phyloP scores from a whole-genome alignment of 2,113 vertebrate species.

The Upupa epops region DNA sequence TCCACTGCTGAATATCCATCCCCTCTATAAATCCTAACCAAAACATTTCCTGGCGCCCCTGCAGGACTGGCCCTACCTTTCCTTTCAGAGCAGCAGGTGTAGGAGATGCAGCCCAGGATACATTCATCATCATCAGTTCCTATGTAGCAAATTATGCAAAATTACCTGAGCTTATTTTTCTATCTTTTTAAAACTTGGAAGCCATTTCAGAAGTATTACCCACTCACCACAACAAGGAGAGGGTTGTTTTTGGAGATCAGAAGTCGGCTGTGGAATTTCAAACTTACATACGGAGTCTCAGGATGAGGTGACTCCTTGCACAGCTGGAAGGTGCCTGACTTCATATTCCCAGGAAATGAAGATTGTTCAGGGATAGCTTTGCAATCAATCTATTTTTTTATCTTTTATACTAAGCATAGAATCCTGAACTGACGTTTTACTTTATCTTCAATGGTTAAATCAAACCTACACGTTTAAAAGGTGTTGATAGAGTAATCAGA shows the following conservation, averaged over 20 bases:
- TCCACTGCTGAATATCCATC: background rate
- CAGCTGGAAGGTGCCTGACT: background rate
- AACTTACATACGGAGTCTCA: background rate
- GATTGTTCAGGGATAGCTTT: conserved; percentile 50
- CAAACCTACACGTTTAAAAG: conserved; percentile 7
- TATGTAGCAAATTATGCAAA: conserved; percentile 38
- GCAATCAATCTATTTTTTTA: conserved; percentile 45
- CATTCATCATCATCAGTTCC: background rate
- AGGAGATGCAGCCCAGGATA: background rate
- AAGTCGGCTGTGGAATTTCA: background rate
- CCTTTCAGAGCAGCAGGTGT: background rate
- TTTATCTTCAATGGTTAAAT: background rate
- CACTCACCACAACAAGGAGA: background rate
- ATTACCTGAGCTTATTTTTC: background rate
- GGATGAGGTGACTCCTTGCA: background rate
- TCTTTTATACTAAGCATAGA: conserved; percentile 48
- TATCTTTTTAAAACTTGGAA: conserved; percentile 27
- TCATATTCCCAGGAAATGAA: background rate
- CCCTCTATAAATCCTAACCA: background rate
- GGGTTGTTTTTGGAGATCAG: background rate
- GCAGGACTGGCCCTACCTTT: background rate
- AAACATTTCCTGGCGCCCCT: background rate
- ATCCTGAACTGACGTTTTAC: conserved; percentile 5
- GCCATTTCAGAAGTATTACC: conserved; percentile 16
- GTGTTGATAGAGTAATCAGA: background rate